Base-by-base conservation (phyloP, 2,888 invertebrate genomes). In the Sepioteuthis lessoniana region DNA sequence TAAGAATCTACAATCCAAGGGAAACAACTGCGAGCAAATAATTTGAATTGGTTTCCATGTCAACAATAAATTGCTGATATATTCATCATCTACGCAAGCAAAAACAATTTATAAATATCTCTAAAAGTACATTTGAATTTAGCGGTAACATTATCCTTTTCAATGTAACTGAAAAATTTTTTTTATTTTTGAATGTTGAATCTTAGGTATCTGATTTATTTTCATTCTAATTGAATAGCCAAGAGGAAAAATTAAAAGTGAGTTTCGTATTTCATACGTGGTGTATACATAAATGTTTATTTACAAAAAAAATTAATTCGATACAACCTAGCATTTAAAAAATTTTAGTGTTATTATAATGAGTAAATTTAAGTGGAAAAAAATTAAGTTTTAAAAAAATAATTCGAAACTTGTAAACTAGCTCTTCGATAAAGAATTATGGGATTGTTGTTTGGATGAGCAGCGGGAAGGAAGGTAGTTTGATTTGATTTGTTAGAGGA, bases 371-470 rank as follows among this genome's bases (percentile, higher is more conserved):
- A 5, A 21, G 25, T 21, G 21, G 21, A 55, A 25, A 55, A 5
- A 76, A 76, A n/a, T n/a, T 76, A 31, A 10, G 4, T 76, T n/a
- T n/a, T 31, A 76, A 76, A 76, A 76, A 31, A 76, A 76, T 76
- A 76, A 16, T 76, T 76, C 76, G 76, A 76, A 76, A 76, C 76
- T 76, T 16, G 3, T 35, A 76, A 76, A 31, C 92, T 92, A 38
- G 92, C 19, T 42, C 28, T n/a, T 19, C 13, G 16, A 35, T 19
- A 93, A 60, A 93, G 93, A 16, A 50, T 93, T 93, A n/a, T 93
- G 93, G 93, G 93, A 93, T 60, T 25, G 93, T 31, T n/a, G 93
- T 93, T 93, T 93, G 50, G 46, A 93, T 92, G 25, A 46, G 46
- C 92, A 92, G 92, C 92, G 92, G 92, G 92, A 92, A 92, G 46